Percentiles rank a stretch among this genome's conserved stretches.
Evolutionary conservation across 1,140 invertebrate species (phyloP).

Genomic region (Zaprionus nigranus): DNA sequence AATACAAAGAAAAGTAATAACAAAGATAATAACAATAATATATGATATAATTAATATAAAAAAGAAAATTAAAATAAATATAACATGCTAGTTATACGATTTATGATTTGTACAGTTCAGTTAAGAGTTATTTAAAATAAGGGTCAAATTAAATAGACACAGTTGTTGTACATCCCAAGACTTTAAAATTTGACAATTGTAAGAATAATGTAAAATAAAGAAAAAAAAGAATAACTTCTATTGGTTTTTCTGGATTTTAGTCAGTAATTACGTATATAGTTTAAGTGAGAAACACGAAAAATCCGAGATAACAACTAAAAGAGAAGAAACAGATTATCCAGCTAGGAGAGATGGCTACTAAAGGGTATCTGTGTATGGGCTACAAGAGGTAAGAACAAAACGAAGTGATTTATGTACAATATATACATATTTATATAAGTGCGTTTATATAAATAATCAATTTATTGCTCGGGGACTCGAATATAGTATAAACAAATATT

Average conservation of each 20-base stretch:
- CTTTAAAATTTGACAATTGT: not conserved
- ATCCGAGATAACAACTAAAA: not conserved
- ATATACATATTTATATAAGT: conserved; percentile 42
- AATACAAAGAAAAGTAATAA: not conserved
- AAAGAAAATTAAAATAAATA: not conserved
- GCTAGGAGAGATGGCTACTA: not conserved
- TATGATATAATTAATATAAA: not conserved
- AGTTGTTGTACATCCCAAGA: not conserved
- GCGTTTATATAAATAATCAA: conserved; percentile 31
- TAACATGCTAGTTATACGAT: too few species aligned
- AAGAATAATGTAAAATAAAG: not conserved
- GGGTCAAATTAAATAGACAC: not conserved
- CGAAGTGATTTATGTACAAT: conserved; percentile 28
- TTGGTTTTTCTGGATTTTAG: too few species aligned
- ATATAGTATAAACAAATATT: conserved; percentile 1
- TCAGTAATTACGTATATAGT: too few species aligned
- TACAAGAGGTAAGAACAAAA: not conserved
- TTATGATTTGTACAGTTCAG: too few species aligned
- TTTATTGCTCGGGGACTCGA: conserved; percentile 24
- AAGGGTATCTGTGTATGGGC: not conserved
- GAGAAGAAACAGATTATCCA: not conserved
- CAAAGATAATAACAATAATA: not conserved
- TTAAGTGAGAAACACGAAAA: too few species aligned
- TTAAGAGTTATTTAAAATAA: too few species aligned
- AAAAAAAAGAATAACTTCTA: too few species aligned